phyloP scores from a whole-genome alignment of 1,140 invertebrate genomes.

The Colletes latitarsis region DNA sequence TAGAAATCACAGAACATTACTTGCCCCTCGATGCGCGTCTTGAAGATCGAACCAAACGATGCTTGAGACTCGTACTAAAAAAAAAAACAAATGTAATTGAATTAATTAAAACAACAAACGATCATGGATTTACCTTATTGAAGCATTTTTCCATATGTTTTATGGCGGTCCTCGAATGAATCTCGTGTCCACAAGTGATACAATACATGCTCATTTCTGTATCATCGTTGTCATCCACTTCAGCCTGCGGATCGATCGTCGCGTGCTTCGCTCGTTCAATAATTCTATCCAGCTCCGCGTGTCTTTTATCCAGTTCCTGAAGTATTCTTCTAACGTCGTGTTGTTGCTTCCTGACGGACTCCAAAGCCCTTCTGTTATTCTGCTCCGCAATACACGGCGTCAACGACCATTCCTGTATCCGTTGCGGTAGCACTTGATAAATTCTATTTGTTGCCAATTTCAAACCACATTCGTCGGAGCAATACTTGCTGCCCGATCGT shows the following conservation, averaged over 20 bases:
- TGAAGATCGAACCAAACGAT: conserved; percentile 96
- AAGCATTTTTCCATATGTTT: conserved; percentile 98
- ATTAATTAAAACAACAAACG: not conserved
- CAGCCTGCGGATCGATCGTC: conserved; percentile 84
- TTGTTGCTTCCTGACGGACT: conserved; percentile 90
- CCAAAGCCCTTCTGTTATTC: conserved; percentile 90
- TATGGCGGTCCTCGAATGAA: conserved; percentile 92
- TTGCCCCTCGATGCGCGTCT: conserved; percentile 95
- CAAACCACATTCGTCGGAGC: conserved; percentile 95
- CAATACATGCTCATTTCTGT: conserved; percentile 96
- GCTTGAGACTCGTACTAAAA: conserved; percentile 96
- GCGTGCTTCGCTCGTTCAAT: conserved; percentile 88
- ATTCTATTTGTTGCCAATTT: conserved; percentile 93
- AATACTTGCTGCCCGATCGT: conserved; percentile 94
- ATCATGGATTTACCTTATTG: conserved; percentile 86
- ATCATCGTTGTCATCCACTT: conserved; percentile 87
- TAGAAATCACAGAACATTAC: conserved; percentile 99
- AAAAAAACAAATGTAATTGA: conserved; percentile 9
- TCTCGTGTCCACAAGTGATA: conserved; percentile 97
- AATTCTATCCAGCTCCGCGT: conserved; percentile 90
- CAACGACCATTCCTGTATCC: conserved; percentile 97
- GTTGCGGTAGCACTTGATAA: conserved; percentile 92
- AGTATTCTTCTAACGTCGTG: conserved; percentile 88
- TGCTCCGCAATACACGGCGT: conserved; percentile 94
- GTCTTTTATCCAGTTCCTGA: conserved; percentile 89